Evolutionary conservation across 2,797 vertebrate species (phyloP), one percentile per base, ranked within the genome.

Genomic region (Fistularia commersonii): DNA sequence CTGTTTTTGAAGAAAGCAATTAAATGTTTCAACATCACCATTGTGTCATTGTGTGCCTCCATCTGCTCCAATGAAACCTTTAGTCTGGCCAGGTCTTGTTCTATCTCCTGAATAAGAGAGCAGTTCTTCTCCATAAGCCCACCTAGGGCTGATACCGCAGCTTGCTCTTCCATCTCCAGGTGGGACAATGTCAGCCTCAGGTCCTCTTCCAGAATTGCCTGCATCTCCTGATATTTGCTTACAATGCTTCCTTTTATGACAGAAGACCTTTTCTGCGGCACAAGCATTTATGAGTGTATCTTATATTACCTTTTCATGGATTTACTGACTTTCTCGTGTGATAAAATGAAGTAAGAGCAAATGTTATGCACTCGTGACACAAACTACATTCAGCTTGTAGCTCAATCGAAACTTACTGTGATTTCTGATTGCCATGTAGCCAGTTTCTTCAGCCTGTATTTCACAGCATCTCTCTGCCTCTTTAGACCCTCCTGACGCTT

Each of bases 111-210:
- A n/a, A 87, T 82, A 0, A 90, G 61, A n/a, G 70, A 69, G 34
- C 83, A 85, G 81, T 86, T 90, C 35, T 15, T 87, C 58, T 91
- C 88, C 77, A 90, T 85, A 32, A 85, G 72, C 23, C 81, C 78
- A 12, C 90, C 85, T 56, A 89, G 68, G 41, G 72, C 68, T 6
- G 65, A 80, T 46, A 85, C 68, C 3, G 83, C 83, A 9, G 90
- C 91, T 10, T 77, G 67, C 42, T 89, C 83, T 71, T 92, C 90
- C 70, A 86, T 80, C 54, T 91, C 89, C 66, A 92, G 71, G 52
- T 90, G 88, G 32, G 82, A 76, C 41, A 92, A 62, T 1, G 90
- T 90, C 38, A 80, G 67, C 63, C 67, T 82, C 64, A 91, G 45
- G 64, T 92, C 90, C 57, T 90, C 80, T 7, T 90, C 87, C 61